Base-by-base conservation (phyloP, 2,113 vertebrate genomes). In the Tinamus guttatus region DNA sequence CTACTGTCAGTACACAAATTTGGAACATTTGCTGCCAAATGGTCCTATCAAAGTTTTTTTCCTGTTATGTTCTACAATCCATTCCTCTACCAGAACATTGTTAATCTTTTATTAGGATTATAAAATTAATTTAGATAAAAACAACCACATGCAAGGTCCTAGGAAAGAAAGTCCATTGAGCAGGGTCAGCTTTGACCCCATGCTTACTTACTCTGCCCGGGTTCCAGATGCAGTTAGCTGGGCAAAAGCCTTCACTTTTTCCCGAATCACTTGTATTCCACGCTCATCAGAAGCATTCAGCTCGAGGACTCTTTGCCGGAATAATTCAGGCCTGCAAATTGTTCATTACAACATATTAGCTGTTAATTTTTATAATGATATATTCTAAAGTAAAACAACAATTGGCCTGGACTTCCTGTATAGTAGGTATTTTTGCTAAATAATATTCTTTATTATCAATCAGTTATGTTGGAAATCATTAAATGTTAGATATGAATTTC, bases 251-350 rank as follows among this genome's bases (percentile, higher is more conserved):
- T 99, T 99, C 93, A 99, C 99, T 95, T 99, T 99, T 52, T 99
- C 98, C 74, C 99, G 98, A 89, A 99, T 85, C 67, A 99, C 99
- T 97, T 99, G 99, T 94, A 99, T 99, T 62, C 99, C 99, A 84
- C 99, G 98, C 93, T 99, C 99, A 93, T 99, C 99, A 1, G 99
- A 99, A 67, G 99, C 99, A 21, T 99, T 99, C 90, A 99, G 98
- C 95, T 99, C 99, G 65, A 99, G 98, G 87, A 99, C 99, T 95
- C 99, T 98, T 93, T 99, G 98, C 32, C 98, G 98, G 95, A 99
- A 99, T 83, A 99, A 97, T 85, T 99, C 98, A 17, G 99, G 98
- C 41, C 99, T 99, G 95, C 69, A 92, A 92, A 65, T 86, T 91
- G 91, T 85, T 83, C 87, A 96, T 88, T 45, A 67, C 43, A 96